phyloP scores from a whole-genome alignment of 2,888 invertebrate species.

The Thymelicus lineola region DNA sequence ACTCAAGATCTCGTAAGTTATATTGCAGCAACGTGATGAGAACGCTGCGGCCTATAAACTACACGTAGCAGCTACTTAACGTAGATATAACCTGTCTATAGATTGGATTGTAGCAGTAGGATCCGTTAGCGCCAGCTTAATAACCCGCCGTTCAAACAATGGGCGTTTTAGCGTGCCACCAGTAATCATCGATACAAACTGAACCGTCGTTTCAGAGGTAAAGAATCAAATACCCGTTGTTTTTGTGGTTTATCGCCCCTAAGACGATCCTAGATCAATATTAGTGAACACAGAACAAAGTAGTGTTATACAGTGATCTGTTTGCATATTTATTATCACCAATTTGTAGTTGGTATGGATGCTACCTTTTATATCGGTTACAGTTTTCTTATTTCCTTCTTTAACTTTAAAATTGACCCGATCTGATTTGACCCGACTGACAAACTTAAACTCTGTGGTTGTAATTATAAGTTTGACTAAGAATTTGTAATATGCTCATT shows the following conservation, averaged over 20 bases:
- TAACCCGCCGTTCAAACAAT: constrained; percentile 70
- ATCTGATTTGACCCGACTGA: too few relatives aligned
- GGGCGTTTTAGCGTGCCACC: constrained; percentile 66
- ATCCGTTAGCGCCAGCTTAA: constrained; percentile 48
- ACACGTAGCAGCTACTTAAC: neutral
- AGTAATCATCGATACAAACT: constrained; percentile 73
- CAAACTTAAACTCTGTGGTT: neutral
- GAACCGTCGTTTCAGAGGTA: constrained; percentile 57
- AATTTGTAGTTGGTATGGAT: constrained; percentile 41
- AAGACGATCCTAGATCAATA: constrained; percentile 75
- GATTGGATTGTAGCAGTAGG: constrained; percentile 34
- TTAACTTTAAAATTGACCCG: neutral
- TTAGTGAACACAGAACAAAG: constrained; percentile 63
- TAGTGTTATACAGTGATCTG: constrained; percentile 47
- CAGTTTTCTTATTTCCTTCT: neutral
- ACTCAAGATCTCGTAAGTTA: constrained; percentile 60
- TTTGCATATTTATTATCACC: constrained; percentile 19
- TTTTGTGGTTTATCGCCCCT: constrained; percentile 64
- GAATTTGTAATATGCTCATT: too few relatives aligned
- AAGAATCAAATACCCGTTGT: constrained; percentile 68
- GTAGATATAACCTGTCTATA: neutral
- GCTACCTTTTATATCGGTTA: constrained; percentile 45
- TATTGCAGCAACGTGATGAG: constrained; percentile 57
- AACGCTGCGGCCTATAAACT: constrained; percentile 49
- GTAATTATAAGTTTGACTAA: too few relatives aligned